Percentiles rank a stretch among this genome's conserved stretches.
Conservation (phyloP, 2,113 vertebrate species). For the Pteropus alecto region DNA sequence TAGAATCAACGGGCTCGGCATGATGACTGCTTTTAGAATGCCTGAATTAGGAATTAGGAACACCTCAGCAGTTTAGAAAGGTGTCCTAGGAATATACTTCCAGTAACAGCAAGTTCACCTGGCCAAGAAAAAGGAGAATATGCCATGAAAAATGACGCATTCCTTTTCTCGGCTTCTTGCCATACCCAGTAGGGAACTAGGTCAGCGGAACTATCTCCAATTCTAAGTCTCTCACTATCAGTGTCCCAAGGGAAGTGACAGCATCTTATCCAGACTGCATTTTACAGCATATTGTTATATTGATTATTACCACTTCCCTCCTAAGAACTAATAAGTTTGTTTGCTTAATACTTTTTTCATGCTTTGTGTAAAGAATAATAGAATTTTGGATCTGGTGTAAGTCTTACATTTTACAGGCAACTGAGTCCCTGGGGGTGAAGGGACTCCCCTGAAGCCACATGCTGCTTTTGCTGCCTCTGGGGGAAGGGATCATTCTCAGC, state of each 20-base stretch:
- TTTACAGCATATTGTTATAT: neutral
- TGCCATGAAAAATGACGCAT: neutral
- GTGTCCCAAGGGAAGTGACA: neutral
- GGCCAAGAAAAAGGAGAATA: neutral
- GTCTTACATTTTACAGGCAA: neutral
- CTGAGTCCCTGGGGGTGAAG: neutral
- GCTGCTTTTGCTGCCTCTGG: rapidly evolving
- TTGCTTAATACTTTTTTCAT: neutral
- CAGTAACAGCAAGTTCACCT: neutral
- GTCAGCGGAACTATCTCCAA: neutral
- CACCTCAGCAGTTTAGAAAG: neutral
- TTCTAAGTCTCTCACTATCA: neutral
- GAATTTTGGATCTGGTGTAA: neutral
- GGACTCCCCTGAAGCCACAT: no score
- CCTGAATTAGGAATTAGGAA: neutral
- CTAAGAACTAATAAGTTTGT: neutral
- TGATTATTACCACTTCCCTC: neutral
- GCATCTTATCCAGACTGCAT: neutral
- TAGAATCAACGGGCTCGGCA: rapidly evolving
- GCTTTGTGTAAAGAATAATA: neutral
- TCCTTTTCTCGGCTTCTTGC: neutral
- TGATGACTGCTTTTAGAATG: neutral
- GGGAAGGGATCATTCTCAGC: rapidly evolving
- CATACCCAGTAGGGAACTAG: neutral
- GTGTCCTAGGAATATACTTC: neutral